Evolutionary conservation across 2,888 invertebrate genomes (phyloP), one percentile per base, ranked within the genome.

Genomic region (Drosophila ochracea): DNA sequence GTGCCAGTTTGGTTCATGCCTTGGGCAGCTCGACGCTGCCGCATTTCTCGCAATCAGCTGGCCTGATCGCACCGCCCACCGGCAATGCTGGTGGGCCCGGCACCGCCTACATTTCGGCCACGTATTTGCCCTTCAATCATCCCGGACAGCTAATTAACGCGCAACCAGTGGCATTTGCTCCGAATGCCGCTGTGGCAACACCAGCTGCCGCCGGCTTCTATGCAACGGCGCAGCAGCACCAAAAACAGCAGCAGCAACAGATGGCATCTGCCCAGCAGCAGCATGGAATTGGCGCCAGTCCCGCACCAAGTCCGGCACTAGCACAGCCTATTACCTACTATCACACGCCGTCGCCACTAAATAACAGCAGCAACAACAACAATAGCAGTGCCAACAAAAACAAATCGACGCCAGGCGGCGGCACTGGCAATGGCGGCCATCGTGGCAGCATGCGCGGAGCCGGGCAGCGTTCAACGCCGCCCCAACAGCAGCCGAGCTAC

Each of bases 31-130:
- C 79, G 4, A 43, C 76, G 41, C 19, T 87, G 53, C 78, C 71
- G 57, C 88, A 82, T 35, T 87, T 72, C 57, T 13, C 68, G 58
- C 82, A 55, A 37, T 68, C 90, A 83, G 86, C 90, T 78, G 83
- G 86, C 35, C 90, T 87, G 86, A 86, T 86, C 49, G 74, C 87
- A n/a, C 59, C 78, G 9, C 25, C 66, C 16, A 68, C 69, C 47
- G 53, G 52, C 16, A 72, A 72, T 64, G 76, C 64, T 10, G 62
- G 37, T 37, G 78, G 61, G 0, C 55, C 65, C 16, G 67, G 60
- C 4, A 28, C 71, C 30, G 49, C 85, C 9, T 80, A 28, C 50
- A 49, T 75, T 25, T 70, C 90, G 31, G 49, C 65, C 11, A 25
- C 87, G 4, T 90, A 71, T 33, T 6, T 87, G 61, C 80, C 86